Evolutionary conservation across 2,888 invertebrate genomes (phyloP), one percentile per base, ranked within the genome.

Genomic region (Papilio elwesi): DNA sequence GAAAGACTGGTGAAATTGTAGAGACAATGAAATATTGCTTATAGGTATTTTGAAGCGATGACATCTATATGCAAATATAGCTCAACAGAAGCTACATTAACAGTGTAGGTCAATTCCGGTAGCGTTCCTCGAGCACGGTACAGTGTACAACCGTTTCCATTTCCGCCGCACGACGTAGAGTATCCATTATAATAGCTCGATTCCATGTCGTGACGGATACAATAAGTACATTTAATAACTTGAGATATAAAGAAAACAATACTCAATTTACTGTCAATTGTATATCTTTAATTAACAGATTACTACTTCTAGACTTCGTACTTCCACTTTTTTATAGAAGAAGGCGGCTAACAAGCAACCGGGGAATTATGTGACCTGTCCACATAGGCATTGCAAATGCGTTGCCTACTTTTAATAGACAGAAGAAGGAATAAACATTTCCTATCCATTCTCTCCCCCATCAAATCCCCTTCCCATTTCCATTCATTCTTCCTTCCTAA

Each of bases 31-130:
- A n/a, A n/a, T n/a, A n/a, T n/a, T n/a, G n/a, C n/a, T n/a, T n/a
- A n/a, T n/a, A n/a, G n/a, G n/a, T n/a, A n/a, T n/a, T n/a, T n/a
- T n/a, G n/a, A n/a, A n/a, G n/a, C n/a, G n/a, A n/a, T n/a, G n/a
- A n/a, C n/a, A n/a, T n/a, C n/a, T 59, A 36, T 38, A 59, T 38
- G 9, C 59, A 38, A 12, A 59, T n/a, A 9, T 52, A 15, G 13
- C n/a, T 38, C 38, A 38, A 36, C 36, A 36, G 59, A 13, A 13
- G 55, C n/a, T 38, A 59, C 59, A 59, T 43, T 59, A 38, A 38
- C 57, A 57, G 16, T 59, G 59, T 59, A 59, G 59, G 59, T 59
- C 59, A 59, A 38, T 59, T 59, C 59, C 59, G 59, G 59, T 38
- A 38, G 38, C 59, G 59, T 59, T 36, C 59, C 59, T 38, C 59